A percentile compares a stretch with the other conserved stretches of the same genome.
Conservation (phyloP, 2,888 invertebrate genomes). For the Cinara cedri region DNA sequence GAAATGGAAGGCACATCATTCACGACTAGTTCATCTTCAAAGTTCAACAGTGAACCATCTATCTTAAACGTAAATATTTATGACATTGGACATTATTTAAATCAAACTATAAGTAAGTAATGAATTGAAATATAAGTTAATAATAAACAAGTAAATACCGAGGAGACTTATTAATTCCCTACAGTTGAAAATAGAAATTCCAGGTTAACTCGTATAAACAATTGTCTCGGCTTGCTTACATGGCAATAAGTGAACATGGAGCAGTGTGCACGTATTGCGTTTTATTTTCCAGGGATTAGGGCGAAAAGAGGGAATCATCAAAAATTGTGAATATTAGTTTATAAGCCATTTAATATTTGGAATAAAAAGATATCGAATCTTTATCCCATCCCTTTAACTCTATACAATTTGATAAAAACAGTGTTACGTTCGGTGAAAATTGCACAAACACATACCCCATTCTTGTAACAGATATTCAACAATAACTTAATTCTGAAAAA, state of each 20-base stretch:
- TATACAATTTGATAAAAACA: conserved; percentile 28
- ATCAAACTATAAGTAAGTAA: conserved; percentile 3
- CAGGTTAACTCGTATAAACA: not conserved
- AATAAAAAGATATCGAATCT: conserved; percentile 28
- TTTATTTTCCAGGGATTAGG: not conserved
- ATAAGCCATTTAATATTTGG: conserved; percentile 21
- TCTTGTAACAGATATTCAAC: not conserved
- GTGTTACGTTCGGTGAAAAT: not conserved
- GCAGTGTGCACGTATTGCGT: not conserved
- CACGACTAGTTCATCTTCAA: no score
- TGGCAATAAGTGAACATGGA: conserved; percentile 10
- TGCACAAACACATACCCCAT: not conserved
- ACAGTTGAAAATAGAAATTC: not conserved
- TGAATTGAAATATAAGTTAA: conserved; percentile 11
- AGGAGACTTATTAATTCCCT: no score
- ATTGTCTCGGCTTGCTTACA: conserved; percentile 11
- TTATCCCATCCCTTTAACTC: conserved; percentile 4
- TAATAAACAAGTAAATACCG: not conserved
- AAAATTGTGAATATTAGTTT: not conserved
- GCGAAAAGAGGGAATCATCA: conserved; percentile 8
- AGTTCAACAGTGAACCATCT: no score
- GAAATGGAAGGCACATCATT: not conserved
- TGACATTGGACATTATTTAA: not conserved
- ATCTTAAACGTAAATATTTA: no score
- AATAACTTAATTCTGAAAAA: not conserved